A percentile compares a stretch with the other conserved stretches of the same genome.
Evolutionary conservation across 2,888 invertebrate genomes (phyloP).

Genomic region (Podabrus alpinus): DNA sequence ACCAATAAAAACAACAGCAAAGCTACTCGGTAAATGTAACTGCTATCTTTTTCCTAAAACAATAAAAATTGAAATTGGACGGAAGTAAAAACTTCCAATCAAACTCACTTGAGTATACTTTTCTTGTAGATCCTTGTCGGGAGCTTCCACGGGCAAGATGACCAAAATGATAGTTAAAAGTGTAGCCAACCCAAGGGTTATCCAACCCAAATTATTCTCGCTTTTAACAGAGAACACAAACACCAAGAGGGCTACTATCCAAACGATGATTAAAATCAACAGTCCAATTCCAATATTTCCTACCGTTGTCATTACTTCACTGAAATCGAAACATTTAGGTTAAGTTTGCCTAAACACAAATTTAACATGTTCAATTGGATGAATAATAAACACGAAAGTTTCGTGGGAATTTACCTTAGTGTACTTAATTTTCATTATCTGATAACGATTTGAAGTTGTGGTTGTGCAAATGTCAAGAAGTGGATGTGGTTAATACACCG

Average conservation of each 20-base stretch:
- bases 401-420: background rate
- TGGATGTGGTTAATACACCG: background rate
- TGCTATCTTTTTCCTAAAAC: constrained; percentile 60
- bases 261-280: constrained; percentile 66
- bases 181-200: constrained; percentile 61
- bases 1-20: constrained; percentile 55
- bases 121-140: constrained; percentile 15
- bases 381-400: background rate
- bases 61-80: constrained; percentile 7
- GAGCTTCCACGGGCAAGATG: constrained; percentile 60
- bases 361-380: background rate
- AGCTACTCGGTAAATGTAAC: constrained; percentile 58
- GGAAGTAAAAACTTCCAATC: background rate
- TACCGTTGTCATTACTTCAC: constrained; percentile 40
- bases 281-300: constrained; percentile 67
- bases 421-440: background rate
- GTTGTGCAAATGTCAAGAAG: background rate
- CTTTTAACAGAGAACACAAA: constrained; percentile 69
- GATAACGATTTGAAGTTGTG: background rate
- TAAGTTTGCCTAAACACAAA: background rate
- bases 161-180: constrained; percentile 64
- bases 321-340: constrained; percentile 2
- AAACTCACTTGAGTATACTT: constrained; percentile 18
- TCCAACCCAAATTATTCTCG: constrained; percentile 67
- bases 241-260: constrained; percentile 66